phyloP scores from a whole-genome alignment of 1,140 invertebrate species.

The Zaprionus gabonicus region DNA sequence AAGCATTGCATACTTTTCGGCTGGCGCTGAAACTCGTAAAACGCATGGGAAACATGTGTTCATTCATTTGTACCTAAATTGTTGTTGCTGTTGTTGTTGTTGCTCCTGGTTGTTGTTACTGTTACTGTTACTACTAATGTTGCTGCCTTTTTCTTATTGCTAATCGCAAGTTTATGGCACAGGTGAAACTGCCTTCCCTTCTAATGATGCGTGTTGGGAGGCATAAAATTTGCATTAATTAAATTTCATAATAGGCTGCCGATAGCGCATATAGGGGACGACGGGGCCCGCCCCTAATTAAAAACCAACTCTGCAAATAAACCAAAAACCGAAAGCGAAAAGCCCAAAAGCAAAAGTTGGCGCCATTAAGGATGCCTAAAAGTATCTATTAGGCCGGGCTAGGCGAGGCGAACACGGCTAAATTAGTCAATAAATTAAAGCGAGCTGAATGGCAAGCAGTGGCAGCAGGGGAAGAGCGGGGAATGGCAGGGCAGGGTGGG shows the following conservation, averaged over 20 bases:
- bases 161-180: conserved; percentile 63
- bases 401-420: conserved; percentile 24
- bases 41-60: conserved; percentile 59
- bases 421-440: conserved; percentile 82
- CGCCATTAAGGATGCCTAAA: conserved; percentile 58
- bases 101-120: conserved; percentile 1
- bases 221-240: conserved; percentile 73
- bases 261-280: conserved; percentile 1
- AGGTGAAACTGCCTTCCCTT: conserved; percentile 18
- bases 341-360: conserved; percentile 36
- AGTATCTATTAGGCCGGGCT: conserved; percentile 65
- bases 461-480: background rate
- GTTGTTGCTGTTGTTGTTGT: conserved; percentile 24
- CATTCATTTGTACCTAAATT: conserved; percentile 62
- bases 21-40: conserved; percentile 30
- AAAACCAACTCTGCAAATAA: conserved; percentile 6
- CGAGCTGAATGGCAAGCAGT: conserved; percentile 16
- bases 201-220: conserved; percentile 36
- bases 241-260: conserved; percentile 51
- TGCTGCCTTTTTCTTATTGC: background rate
- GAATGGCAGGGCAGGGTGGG: too few relatives aligned
- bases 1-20: conserved; percentile 63
- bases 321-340: background rate
- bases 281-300: background rate
- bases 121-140: background rate